Conservation (phyloP, 2,113 vertebrate species). For the Plecotus auritus region DNA sequence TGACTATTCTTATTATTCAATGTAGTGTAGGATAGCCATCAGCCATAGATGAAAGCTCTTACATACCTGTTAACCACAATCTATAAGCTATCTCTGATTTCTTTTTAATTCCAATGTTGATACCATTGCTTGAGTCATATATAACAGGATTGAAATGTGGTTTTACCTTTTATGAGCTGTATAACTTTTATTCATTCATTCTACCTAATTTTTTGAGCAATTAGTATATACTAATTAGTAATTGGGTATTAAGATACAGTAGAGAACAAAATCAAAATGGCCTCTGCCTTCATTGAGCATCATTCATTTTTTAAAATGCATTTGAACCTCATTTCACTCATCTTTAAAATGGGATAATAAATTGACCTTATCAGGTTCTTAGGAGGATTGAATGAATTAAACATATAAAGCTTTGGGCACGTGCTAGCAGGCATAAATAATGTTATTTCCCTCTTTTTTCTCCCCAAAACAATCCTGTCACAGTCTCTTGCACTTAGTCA, state of each 20-base stretch:
- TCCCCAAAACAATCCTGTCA: background rate
- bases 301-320: background rate
- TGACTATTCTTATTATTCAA: constrained; percentile 2
- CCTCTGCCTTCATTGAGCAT: background rate
- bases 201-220: background rate
- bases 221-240: background rate
- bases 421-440: background rate
- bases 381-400: background rate
- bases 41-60: background rate
- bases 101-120: background rate
- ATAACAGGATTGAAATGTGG: background rate
- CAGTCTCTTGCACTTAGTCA: background rate
- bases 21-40: background rate
- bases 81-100: background rate
- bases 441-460: background rate
- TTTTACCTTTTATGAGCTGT: background rate
- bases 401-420: background rate
- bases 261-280: background rate
- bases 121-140: background rate
- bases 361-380: background rate
- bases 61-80: background rate
- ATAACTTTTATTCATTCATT: background rate
- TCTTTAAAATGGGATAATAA: background rate
- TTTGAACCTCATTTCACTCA: background rate
- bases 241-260: background rate